Percentiles rank a stretch among this genome's conserved stretches.
Conservation (phyloP, 2,797 vertebrate genomes). For the Scyliorhinus canicula region DNA sequence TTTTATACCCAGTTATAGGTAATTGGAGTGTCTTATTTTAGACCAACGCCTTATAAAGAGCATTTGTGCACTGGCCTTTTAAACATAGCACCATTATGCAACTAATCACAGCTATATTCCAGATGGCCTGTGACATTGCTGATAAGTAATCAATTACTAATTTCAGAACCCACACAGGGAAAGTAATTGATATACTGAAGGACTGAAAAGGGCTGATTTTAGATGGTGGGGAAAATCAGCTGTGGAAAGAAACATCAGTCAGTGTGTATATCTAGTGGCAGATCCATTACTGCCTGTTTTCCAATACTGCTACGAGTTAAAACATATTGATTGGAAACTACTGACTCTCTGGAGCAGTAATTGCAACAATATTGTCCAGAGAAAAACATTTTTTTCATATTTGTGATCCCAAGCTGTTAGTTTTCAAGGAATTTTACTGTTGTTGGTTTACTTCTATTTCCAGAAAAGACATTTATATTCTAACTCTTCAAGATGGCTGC, state of each 20-base stretch:
- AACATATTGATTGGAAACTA: too few species aligned
- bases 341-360: not conserved
- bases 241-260: not conserved
- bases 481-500: not conserved
- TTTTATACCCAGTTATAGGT: not conserved
- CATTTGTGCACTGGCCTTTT: too few species aligned
- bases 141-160: not conserved
- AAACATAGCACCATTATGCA: too few species aligned
- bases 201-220: not conserved
- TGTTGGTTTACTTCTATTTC: not conserved
- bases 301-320: not conserved
- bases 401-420: too few species aligned
- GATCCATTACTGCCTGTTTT: not conserved
- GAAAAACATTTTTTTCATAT: too few species aligned
- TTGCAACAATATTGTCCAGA: not conserved
- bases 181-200: not conserved
- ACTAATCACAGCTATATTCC: too few species aligned
- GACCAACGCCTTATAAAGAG: too few species aligned
- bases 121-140: not conserved
- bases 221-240: not conserved
- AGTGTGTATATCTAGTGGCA: not conserved
- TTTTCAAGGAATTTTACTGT: not conserved
- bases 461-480: too few species aligned
- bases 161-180: not conserved
- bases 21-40: too few species aligned